phyloP scores from a whole-genome alignment of 1,140 invertebrate species.

The Solen grandis region DNA sequence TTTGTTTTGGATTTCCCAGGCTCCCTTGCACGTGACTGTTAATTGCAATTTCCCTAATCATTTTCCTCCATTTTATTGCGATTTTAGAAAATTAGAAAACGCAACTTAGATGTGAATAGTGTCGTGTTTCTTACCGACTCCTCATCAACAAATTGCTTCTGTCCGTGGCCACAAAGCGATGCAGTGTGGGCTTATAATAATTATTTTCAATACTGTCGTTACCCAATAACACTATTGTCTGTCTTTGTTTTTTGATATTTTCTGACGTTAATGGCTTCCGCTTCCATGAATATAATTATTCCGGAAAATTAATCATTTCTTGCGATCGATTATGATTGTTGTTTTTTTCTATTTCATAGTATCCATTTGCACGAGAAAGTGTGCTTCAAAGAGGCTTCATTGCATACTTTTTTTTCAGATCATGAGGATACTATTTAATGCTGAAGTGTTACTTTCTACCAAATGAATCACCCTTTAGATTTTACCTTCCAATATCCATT shows the following conservation, averaged over 20 bases:
- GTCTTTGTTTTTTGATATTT: background rate
- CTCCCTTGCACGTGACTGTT: background rate
- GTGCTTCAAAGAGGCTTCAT: too few relatives aligned
- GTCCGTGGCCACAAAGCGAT: background rate
- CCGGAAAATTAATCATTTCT: too few relatives aligned
- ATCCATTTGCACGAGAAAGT: too few relatives aligned
- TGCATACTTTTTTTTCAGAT: too few relatives aligned
- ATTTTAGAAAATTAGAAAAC: background rate
- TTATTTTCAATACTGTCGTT: background rate
- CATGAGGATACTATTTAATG: too few relatives aligned
- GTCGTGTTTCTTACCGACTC: background rate
- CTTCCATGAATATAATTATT: too few relatives aligned
- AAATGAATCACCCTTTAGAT: too few relatives aligned
- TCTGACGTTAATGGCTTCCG: too few relatives aligned
- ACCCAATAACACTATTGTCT: background rate
- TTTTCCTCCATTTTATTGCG: background rate
- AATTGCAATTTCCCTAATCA: background rate
- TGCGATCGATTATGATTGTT: too few relatives aligned
- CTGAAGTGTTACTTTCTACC: too few relatives aligned
- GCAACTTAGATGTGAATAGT: background rate
- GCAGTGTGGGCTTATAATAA: background rate
- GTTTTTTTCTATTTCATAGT: too few relatives aligned
- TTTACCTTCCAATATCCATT: too few relatives aligned
- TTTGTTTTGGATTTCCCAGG: background rate
- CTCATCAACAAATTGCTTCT: background rate